A percentile compares a stretch with the other conserved stretches of the same genome.
These are phyloP conservation scores for Drosophila kanekoi DNA, from an alignment of 2,888 invertebrate species.

Conservation along the genomic window DNA sequence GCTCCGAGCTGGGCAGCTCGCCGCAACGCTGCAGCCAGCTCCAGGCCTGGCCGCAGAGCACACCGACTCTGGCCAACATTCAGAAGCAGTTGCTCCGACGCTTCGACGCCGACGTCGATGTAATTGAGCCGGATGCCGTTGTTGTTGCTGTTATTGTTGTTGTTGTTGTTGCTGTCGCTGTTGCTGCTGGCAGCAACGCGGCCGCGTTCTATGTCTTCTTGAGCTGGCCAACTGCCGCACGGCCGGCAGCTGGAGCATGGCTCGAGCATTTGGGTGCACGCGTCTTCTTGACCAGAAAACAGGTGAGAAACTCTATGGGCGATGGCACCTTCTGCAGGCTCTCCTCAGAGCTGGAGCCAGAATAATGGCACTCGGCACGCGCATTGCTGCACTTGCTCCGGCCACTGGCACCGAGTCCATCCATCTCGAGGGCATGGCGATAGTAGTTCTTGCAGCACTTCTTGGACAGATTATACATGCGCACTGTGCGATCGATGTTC, in stretches of 20 bases:
- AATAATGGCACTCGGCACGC: conserved; percentile 56
- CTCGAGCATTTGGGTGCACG: conserved; percentile 69
- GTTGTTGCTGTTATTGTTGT: conserved; percentile 30
- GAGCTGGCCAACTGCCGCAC: conserved; percentile 42
- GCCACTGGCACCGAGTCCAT: conserved; percentile 54
- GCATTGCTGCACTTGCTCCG: conserved; percentile 60
- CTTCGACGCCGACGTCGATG: conserved; percentile 54
- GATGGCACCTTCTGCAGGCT: conserved; percentile 83
- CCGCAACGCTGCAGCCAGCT: conserved; percentile 72
- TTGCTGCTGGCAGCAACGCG: conserved; percentile 64
- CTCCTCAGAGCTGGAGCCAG: conserved; percentile 83
- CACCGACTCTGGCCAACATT: conserved; percentile 78
- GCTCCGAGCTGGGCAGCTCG: conserved; percentile 72
- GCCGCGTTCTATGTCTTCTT: conserved; percentile 82
- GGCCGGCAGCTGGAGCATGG: conserved; percentile 42
- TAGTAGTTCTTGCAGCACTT: conserved; percentile 84
- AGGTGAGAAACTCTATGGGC: conserved; percentile 84
- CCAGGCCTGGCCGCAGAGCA: conserved; percentile 71
- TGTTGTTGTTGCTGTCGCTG: conserved; percentile 24
- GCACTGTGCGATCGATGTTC: conserved; percentile 82
- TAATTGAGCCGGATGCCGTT: conserved; percentile 29
- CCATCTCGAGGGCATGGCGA: conserved; percentile 72
- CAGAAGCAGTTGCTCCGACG: conserved; percentile 74
- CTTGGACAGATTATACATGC: conserved; percentile 83
- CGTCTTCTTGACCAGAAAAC: conserved; percentile 83